A percentile compares a stretch with the other conserved stretches of the same genome.
phyloP scores from a whole-genome alignment of 2,888 invertebrate species.

The Buathra laborator region DNA sequence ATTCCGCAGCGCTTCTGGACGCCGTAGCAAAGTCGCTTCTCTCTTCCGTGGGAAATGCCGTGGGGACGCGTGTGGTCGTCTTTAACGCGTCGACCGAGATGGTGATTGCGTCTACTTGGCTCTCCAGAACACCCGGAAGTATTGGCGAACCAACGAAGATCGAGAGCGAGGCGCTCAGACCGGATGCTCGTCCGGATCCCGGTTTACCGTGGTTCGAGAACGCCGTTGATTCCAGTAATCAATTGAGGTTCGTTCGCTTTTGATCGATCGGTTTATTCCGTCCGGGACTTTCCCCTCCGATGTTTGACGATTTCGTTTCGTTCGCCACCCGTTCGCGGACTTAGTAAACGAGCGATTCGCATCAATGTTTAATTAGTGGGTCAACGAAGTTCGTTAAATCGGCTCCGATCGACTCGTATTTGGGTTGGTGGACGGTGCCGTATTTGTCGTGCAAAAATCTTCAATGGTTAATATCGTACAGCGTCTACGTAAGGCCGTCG shows the following conservation, averaged over 20 bases:
- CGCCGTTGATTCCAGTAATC: slow-evolving; percentile 88
- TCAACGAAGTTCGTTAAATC: slow-evolving; percentile 91
- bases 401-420: slow-evolving; percentile 88
- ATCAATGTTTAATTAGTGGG: slow-evolving; percentile 70
- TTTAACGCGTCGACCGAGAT: slow-evolving; percentile 88
- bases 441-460: slow-evolving; percentile 93
- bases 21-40: slow-evolving; percentile 91
- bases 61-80: slow-evolving; percentile 88
- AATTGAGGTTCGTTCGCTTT: slow-evolving; percentile 84
- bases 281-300: slow-evolving; percentile 9
- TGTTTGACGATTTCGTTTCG: not conserved
- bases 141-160: slow-evolving; percentile 85
- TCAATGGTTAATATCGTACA: slow-evolving; percentile 95
- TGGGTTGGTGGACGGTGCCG: slow-evolving; percentile 96
- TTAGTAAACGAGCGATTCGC: not conserved
- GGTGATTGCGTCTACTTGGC: slow-evolving; percentile 88
- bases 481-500: slow-evolving; percentile 86
- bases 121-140: slow-evolving; percentile 86
- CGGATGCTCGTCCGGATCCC: slow-evolving; percentile 89
- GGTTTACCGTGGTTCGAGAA: slow-evolving; percentile 92
- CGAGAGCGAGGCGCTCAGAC: slow-evolving; percentile 86
- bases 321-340: not conserved
- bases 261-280: slow-evolving; percentile 7
- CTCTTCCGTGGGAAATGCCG: slow-evolving; percentile 87
- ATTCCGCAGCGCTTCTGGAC: slow-evolving; percentile 89